A percentile compares a stretch with the other conserved stretches of the same genome.
Evolutionary conservation across 2,113 vertebrate genomes (phyloP).

Genomic region (Gopherus flavomarginatus): DNA sequence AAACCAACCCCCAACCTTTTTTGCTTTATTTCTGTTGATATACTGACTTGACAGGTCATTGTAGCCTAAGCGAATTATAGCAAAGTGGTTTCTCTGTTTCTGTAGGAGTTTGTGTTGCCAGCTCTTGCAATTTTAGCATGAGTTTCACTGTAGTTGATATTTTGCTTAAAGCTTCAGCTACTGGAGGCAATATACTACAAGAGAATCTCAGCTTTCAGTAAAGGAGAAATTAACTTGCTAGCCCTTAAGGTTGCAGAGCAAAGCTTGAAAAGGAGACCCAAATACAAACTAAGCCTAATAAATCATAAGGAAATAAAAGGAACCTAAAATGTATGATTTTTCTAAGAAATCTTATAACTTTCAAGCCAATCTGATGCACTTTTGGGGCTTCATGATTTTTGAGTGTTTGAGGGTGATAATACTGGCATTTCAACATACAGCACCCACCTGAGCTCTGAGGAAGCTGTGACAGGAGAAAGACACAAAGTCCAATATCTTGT

Average conservation of each 20-base stretch:
- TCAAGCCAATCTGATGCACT: not conserved
- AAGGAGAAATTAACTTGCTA: not conserved
- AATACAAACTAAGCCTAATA: not conserved
- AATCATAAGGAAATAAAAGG: not conserved
- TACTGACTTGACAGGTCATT: not conserved
- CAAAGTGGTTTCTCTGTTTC: not conserved
- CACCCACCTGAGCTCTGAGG: not conserved
- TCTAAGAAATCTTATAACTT: not conserved
- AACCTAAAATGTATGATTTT: not conserved
- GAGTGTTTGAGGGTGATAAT: not conserved
- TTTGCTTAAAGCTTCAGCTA: not conserved
- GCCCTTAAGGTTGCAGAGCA: not conserved
- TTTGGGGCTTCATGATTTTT: not conserved
- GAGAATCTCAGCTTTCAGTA: not conserved
- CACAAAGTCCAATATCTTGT: not conserved
- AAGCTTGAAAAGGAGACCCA: not conserved
- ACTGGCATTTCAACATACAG: not conserved
- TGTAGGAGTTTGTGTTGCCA: not conserved
- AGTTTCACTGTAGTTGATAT: not conserved
- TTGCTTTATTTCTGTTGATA: not conserved
- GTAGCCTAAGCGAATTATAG: not conserved
- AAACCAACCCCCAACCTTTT: not conserved
- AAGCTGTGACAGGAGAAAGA: not conserved
- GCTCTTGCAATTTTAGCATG: not conserved
- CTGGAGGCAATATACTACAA: not conserved